Conservation (phyloP, 2,797 vertebrate genomes). For the Myripristis murdjan region DNA sequence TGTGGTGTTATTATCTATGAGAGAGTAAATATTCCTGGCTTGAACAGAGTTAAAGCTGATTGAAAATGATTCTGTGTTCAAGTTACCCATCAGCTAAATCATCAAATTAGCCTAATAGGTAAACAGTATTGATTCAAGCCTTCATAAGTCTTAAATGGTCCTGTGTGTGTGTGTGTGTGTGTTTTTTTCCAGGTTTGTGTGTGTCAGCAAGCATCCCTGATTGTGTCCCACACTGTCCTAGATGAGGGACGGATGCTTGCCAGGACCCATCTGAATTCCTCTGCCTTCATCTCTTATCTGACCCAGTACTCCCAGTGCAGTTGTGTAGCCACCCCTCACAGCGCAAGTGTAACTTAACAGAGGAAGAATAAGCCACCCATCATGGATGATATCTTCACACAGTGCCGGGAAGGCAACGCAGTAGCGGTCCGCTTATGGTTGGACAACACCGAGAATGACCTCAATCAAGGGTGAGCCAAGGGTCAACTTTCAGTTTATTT, state of each 20-base stretch:
- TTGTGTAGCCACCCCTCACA: slow-evolving; percentile 22
- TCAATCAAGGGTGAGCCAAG: slow-evolving; percentile 95
- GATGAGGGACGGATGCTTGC: slow-evolving; percentile 78
- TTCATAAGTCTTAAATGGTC: background rate
- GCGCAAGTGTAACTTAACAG: slow-evolving; percentile 32
- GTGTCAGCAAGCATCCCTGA: slow-evolving; percentile 17
- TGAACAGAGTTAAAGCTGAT: background rate
- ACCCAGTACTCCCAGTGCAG: slow-evolving; percentile 35
- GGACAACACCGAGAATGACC: slow-evolving; percentile 99
- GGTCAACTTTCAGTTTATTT: background rate
- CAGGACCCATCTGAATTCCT: slow-evolving; percentile 59
- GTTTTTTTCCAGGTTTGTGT: slow-evolving; percentile 34
- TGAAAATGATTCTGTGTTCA: background rate
- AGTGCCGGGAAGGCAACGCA: slow-evolving; percentile 97
- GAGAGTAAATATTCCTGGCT: background rate
- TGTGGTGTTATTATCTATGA: background rate
- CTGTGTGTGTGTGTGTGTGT: background rate
- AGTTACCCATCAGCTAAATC: too few relatives aligned
- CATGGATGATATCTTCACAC: slow-evolving; percentile 98
- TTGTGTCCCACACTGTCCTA: slow-evolving; percentile 42
- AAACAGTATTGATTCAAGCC: background rate
- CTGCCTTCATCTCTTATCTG: slow-evolving; percentile 42
- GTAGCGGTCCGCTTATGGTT: slow-evolving; percentile 97
- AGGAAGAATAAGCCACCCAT: slow-evolving; percentile 37
- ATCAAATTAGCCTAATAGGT: background rate